These are phyloP conservation scores for Lithobates pipiens DNA, from an alignment of 2,797 vertebrate species.

Conservation along the genomic window DNA sequence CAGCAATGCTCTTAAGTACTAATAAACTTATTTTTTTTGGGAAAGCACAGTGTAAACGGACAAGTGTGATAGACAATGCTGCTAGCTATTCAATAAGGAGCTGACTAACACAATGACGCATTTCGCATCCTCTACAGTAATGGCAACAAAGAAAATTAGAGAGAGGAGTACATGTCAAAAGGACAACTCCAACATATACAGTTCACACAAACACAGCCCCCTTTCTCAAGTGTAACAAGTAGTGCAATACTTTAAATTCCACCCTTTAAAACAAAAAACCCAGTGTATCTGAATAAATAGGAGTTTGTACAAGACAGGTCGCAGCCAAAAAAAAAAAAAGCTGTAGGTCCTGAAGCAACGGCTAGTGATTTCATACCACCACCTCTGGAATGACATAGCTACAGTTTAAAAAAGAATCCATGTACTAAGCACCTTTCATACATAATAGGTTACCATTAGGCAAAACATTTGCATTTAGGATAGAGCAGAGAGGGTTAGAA, in stretches of 20 bases:
- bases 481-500: too few species aligned
- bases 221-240: conserved; percentile 44
- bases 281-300: conserved; percentile 43
- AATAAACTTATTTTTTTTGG: background rate
- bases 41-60: background rate
- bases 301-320: background rate
- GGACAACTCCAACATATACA: conserved; percentile 28
- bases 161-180: background rate
- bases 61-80: background rate
- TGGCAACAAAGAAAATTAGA: background rate
- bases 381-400: too few species aligned
- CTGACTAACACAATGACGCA: background rate
- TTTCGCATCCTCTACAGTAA: background rate
- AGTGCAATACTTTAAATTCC: conserved; percentile 51
- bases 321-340: background rate
- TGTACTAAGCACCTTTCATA: too few species aligned
- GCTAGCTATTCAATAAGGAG: background rate
- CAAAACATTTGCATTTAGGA: too few species aligned
- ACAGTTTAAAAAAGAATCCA: background rate
- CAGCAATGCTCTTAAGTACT: background rate
- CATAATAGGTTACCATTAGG: too few species aligned
- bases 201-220: conserved; percentile 41
- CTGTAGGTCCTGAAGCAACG: background rate
- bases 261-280: background rate
- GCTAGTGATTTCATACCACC: too few species aligned